These are phyloP conservation scores for Drosophila paranaensis DNA, from an alignment of 2,888 invertebrate species.

Conservation along the genomic window DNA sequence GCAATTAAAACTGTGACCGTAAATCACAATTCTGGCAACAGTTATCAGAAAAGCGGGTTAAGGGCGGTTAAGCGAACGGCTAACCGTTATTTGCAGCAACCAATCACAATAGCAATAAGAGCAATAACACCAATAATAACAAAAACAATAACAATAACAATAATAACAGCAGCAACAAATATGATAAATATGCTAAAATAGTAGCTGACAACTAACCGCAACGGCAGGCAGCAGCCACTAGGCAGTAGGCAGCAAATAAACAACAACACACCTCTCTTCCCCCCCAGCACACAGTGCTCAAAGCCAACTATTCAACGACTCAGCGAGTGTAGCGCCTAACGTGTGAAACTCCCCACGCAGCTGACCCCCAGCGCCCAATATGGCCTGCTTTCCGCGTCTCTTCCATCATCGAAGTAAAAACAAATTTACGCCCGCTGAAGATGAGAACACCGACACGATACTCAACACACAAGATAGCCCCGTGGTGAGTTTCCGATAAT, in stretches of 20 bases:
- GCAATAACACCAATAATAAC: conserved; percentile 19
- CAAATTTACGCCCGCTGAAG: conserved; percentile 79
- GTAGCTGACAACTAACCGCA: conserved; percentile 46
- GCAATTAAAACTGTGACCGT: conserved; percentile 47
- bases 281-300: background rate
- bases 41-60: conserved; percentile 54
- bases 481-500: conserved; percentile 76
- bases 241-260: conserved; percentile 17
- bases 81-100: conserved; percentile 34
- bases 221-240: conserved; percentile 12
- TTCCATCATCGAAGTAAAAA: conserved; percentile 74
- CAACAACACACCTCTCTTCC: conserved; percentile 14
- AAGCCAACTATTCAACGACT: conserved; percentile 24
- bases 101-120: conserved; percentile 32
- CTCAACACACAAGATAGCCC: conserved; percentile 74
- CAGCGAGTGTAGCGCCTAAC: conserved; percentile 12
- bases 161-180: conserved; percentile 31
- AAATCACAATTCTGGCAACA: conserved; percentile 62
- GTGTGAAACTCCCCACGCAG: conserved; percentile 28
- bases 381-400: conserved; percentile 82
- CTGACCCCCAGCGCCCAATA: conserved; percentile 38
- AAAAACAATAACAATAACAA: conserved; percentile 38
- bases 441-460: conserved; percentile 80
- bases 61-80: conserved; percentile 17
- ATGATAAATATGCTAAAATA: conserved; percentile 65